A percentile compares a stretch with the other conserved stretches of the same genome.
Conservation (phyloP, 2,113 vertebrate genomes). For the Lophotis ruficrista region DNA sequence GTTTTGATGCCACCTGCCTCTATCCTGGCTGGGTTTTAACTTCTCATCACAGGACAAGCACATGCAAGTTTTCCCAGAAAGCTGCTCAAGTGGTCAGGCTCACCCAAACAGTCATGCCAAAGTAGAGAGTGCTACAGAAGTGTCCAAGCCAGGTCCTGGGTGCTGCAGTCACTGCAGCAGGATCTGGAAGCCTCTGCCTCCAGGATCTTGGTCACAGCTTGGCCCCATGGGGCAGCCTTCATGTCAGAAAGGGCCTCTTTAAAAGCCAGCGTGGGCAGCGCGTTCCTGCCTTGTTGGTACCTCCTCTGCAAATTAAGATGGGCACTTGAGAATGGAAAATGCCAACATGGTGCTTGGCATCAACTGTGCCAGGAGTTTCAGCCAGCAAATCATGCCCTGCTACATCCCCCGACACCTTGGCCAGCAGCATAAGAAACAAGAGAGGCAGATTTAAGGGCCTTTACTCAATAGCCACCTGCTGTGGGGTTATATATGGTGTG, state of each 20-base stretch:
- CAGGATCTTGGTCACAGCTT: background rate
- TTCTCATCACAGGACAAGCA: background rate
- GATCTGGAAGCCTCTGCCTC: background rate
- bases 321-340: slow-evolving; percentile 28
- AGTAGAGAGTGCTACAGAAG: background rate
- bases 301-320: slow-evolving; percentile 26
- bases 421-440: slow-evolving; percentile 50
- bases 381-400: slow-evolving; percentile 40
- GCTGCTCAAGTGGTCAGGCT: background rate
- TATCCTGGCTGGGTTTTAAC: background rate
- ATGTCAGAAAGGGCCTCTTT: background rate
- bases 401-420: slow-evolving; percentile 34
- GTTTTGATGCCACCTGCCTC: background rate
- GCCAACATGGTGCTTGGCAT: slow-evolving; percentile 31
- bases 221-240: background rate
- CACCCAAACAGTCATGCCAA: background rate
- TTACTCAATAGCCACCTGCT: slow-evolving; percentile 70
- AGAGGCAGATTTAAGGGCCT: slow-evolving; percentile 62
- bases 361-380: slow-evolving; percentile 1
- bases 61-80: background rate
- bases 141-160: background rate
- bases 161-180: background rate
- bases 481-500: slow-evolving; percentile 66
- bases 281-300: background rate
- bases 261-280: background rate